Conservation (phyloP, 2,888 invertebrate species). For the Mycalesis mineus region DNA sequence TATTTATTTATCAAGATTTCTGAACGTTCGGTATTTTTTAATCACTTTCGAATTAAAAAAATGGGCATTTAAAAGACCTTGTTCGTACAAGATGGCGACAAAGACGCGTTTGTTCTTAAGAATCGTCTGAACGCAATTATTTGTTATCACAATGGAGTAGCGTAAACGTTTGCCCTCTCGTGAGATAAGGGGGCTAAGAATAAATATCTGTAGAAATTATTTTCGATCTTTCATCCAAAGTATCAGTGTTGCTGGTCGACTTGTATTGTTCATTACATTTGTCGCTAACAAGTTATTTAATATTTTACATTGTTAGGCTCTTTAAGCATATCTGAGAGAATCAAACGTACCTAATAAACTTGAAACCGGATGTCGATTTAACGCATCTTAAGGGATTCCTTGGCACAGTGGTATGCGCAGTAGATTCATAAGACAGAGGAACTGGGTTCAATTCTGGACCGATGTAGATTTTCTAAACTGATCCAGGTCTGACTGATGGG, state of each 20-base stretch:
- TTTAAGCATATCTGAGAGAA: too few species aligned
- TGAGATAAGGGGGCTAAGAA: conserved; percentile 26
- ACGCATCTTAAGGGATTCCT: too few species aligned
- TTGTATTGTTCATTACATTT: not conserved
- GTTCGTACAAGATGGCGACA: conserved; percentile 8
- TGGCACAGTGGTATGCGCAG: too few species aligned
- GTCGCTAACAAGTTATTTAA: too few species aligned
- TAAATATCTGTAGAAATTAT: conserved; percentile 20
- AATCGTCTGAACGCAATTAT: conserved; percentile 38
- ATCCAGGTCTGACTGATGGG: too few species aligned
- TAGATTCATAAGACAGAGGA: too few species aligned
- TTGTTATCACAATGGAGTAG: conserved; percentile 38
- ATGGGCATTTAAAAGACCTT: not conserved
- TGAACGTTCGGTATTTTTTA: not conserved
- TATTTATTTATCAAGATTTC: not conserved
- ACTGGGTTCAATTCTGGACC: too few species aligned
- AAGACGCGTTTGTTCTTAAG: conserved; percentile 21
- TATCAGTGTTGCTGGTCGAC: not conserved
- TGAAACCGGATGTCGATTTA: too few species aligned
- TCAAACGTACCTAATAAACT: too few species aligned
- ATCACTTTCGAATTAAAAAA: not conserved
- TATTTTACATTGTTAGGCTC: too few species aligned
- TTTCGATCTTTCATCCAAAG: conserved; percentile 14
- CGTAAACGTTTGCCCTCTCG: conserved; percentile 39
- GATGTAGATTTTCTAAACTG: too few species aligned